phyloP scores from a whole-genome alignment of 2,888 invertebrate genomes.

The Macrosoma leucophasiata region DNA sequence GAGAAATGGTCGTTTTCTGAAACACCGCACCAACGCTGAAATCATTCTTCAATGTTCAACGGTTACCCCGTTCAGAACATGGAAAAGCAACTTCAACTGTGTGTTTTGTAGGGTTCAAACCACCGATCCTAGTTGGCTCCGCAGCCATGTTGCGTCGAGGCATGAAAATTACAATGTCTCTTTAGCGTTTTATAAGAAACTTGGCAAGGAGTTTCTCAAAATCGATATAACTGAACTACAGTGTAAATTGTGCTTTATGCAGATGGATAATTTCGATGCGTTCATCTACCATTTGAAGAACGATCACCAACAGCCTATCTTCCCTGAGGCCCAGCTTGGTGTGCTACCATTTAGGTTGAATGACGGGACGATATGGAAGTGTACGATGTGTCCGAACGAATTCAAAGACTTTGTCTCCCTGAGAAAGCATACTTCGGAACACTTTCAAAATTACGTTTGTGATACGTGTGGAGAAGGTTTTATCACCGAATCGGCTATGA shows the following conservation, averaged over 20 bases:
- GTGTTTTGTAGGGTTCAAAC: constrained; percentile 63
- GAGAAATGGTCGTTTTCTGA: constrained; percentile 52
- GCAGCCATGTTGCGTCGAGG: constrained; percentile 49
- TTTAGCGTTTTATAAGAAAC: constrained; percentile 62
- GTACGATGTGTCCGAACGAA: constrained; percentile 59
- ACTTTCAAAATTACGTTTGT: constrained; percentile 67
- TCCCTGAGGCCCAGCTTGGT: constrained; percentile 55
- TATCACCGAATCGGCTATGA: constrained; percentile 63
- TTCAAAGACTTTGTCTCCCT: constrained; percentile 61
- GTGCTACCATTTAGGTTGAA: constrained; percentile 58
- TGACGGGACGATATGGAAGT: constrained; percentile 61
- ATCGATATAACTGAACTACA: constrained; percentile 64
- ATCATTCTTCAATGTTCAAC: constrained; percentile 63
- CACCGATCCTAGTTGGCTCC: constrained; percentile 50
- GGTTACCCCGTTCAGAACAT: constrained; percentile 60
- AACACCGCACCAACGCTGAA: constrained; percentile 58
- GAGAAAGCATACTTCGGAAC: constrained; percentile 61
- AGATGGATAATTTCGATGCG: constrained; percentile 47
- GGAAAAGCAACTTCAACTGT: constrained; percentile 65
- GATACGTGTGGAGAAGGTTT: constrained; percentile 68
- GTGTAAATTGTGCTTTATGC: constrained; percentile 59
- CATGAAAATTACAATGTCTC: constrained; percentile 60
- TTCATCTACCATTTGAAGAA: constrained; percentile 56
- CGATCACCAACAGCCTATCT: constrained; percentile 57
- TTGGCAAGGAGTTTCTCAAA: constrained; percentile 63